Base-by-base conservation (phyloP, 2,797 vertebrate species). In the Ptychobarbus kaznakovi region DNA sequence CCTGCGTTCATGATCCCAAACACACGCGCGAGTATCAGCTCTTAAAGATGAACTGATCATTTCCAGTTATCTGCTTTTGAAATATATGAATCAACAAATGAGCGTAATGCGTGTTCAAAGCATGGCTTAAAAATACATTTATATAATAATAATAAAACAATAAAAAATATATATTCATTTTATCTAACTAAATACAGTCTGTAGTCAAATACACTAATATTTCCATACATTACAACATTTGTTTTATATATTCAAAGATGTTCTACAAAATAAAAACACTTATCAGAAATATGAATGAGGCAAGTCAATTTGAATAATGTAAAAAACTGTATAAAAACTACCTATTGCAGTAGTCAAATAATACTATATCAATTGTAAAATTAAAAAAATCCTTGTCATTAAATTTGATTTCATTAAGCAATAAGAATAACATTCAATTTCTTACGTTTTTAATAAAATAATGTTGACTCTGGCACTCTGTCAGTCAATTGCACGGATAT, bases 11-110 rank as follows among this genome's bases (percentile, higher is more conserved):
- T 78, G 58, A 35, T 44, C 72, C 18, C 66, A 3, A 72, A 35
- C 44, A 65, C 87, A 42, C 65, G 42, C 40, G 38, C 58, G 46
- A 70, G 51, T 35, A n/a, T 51, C 18, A 53, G 35, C 49, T 53
- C 11, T 28, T 35, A 25, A 42, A 77, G 75, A 78, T 61, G 22
- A 53, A 75, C 9, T 20, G 44, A 58, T 42, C 0, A 58, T 40
- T 58, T 77, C 35, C 12, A 58, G 38, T 15, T 5, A 61, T 25
- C 7, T 38, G 25, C 8, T 61, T 15, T 61, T 77, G 22, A 61
- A 58, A 78, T 58, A 61, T n/a, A 58, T 4, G 11, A 38, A 10
- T 56, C 16, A 22, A 38, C 28, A 8, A 56, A n/a, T n/a, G 11
- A 16, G 32, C 3, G 3, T n/a, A 58, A 38, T 40, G 32, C 56